These are phyloP conservation scores for Fulmarus glacialis DNA, from an alignment of 2,113 vertebrate species.

Conservation along the genomic window DNA sequence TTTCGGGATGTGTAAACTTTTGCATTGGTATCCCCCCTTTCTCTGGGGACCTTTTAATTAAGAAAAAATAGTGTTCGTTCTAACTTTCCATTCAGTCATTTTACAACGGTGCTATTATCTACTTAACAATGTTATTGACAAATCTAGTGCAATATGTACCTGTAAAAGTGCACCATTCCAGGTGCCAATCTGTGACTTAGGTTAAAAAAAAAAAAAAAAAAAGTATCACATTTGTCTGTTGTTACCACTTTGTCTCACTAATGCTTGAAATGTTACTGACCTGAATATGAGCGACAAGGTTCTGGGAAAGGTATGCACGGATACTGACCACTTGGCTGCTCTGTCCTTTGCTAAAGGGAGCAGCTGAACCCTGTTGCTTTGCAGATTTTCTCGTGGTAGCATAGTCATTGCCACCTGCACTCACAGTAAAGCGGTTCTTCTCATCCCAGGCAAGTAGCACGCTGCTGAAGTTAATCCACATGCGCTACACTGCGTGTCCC, in stretches of 20 bases:
- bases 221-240: not conserved
- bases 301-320: not conserved
- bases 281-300: not conserved
- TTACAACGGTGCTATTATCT: constrained; percentile 65
- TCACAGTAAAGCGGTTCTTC: not conserved
- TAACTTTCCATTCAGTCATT: constrained; percentile 20
- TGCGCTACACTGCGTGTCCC: not conserved
- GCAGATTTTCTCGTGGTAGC: not conserved
- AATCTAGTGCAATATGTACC: constrained; percentile 71
- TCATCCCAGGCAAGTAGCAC: not conserved
- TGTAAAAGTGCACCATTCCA: not conserved
- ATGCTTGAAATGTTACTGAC: constrained; percentile 8
- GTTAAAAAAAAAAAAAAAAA: not conserved
- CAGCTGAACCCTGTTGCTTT: not conserved
- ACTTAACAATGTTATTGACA: constrained; percentile 20
- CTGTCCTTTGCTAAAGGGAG: not conserved
- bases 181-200: constrained; percentile 1
- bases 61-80: not conserved
- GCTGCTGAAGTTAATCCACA: not conserved
- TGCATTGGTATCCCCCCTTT: not conserved
- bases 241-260: constrained; percentile 43
- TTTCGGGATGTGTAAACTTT: not conserved
- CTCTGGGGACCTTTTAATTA: constrained; percentile 28
- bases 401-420: not conserved
- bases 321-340: not conserved